phyloP scores from a whole-genome alignment of 2,888 invertebrate species.

The Odontocerum albicorne region DNA sequence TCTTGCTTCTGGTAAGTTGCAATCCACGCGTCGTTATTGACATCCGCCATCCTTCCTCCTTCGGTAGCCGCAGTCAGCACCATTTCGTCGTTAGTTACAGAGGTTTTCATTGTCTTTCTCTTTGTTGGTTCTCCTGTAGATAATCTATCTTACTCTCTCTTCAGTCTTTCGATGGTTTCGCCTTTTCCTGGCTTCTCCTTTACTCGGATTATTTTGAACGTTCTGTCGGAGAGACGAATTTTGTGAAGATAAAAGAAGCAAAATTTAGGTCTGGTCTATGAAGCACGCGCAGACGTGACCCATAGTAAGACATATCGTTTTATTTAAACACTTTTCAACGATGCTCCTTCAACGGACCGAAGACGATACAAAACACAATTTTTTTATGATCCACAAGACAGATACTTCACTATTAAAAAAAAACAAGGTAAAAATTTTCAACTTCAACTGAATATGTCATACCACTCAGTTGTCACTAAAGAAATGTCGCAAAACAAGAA shows the following conservation, averaged over 20 bases:
- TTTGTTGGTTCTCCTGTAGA: not conserved
- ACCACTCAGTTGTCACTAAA: too few relatives aligned
- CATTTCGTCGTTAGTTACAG: conserved; percentile 10
- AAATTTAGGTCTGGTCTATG: conserved; percentile 10
- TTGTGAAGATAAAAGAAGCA: conserved; percentile 2
- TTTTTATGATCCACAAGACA: conserved; percentile 3
- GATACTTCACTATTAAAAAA: conserved; percentile 9
- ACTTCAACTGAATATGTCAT: too few relatives aligned
- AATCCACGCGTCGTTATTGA: conserved; percentile 11
- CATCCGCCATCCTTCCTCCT: conserved; percentile 3
- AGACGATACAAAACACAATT: not conserved
- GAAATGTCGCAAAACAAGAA: too few relatives aligned
- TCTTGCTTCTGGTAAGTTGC: conserved; percentile 27
- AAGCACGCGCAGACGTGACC: conserved; percentile 12
- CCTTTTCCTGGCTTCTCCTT: not conserved
- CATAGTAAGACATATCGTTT: conserved; percentile 13
- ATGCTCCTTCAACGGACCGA: conserved; percentile 4
- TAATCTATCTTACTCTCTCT: too few relatives aligned
- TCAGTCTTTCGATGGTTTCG: not conserved
- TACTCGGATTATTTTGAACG: conserved; percentile 10
- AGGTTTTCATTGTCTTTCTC: conserved; percentile 12
- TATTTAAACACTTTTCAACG: conserved; percentile 7
- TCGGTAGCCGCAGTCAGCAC: conserved; percentile 8
- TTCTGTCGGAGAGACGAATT: conserved; percentile 21
- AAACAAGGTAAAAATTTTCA: not conserved